Evolutionary conservation across 2,888 invertebrate species (phyloP), one percentile per base, ranked within the genome.

Genomic region (Quadroppia sp.): DNA sequence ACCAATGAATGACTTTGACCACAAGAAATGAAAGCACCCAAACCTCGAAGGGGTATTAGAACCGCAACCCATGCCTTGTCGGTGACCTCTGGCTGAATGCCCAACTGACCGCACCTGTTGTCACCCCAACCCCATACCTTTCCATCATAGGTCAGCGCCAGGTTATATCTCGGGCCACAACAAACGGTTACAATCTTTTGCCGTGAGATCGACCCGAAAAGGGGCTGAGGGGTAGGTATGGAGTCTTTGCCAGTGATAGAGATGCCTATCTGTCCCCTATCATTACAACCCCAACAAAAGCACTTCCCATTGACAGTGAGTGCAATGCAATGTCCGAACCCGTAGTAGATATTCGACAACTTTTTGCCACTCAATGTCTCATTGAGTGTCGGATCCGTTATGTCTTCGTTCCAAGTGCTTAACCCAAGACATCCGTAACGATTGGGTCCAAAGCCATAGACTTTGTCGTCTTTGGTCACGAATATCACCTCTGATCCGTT

Each of bases 381-480:
- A 32, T 32, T 30, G 1, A 61, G 25, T 61, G 11, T 20, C 1
- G 61, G 61, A 1, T 32, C 2, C 2, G 13, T 1, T n/a, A 61
- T 17, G n/a, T 32, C 15, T 32, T 15, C n/a, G 15, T 61, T 15
- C n/a, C 9, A 17, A 15, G 4, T 13, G 1, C 61, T 32, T 7
- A 61, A 30, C 1, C 32, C 61, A 1, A 61, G 61, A 61, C 61
- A 61, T 9, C 61, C 61, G 32, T 3, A 30, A 1, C 61, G 30
- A 61, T 61, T 61, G 30, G 15, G 2, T 1, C 61, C 61, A 15
- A 17, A 32, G 7, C 61, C 61, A n/a, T 61, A 61, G 61, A 61
- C 61, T 17, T n/a, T 17, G 61, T 61, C 61, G 1, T 61, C 61
- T 3, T 30, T 61, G 11, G 61, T 61, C 1, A 32, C 61, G 32